Evolutionary conservation across 2,797 vertebrate species (phyloP).

Genomic region (Lithobates pipiens): DNA sequence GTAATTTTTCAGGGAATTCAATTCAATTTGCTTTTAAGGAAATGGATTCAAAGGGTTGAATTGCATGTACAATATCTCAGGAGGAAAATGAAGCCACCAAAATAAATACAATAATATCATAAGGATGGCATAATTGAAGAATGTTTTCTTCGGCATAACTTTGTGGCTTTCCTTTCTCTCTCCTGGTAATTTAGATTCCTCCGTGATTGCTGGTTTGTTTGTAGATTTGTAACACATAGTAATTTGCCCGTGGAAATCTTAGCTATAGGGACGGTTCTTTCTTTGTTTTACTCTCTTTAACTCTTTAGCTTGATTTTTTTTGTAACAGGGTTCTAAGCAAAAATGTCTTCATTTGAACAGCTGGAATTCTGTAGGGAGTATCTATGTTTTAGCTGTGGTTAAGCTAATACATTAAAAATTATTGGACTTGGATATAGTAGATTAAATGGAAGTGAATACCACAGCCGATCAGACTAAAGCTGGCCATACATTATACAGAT

Average conservation of each 20-base stretch:
- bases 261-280: slow-evolving; percentile 54
- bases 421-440: too few relatives aligned
- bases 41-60: slow-evolving; percentile 8
- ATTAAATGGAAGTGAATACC: too few relatives aligned
- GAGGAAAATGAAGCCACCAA: slow-evolving; percentile 27
- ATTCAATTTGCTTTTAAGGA: background rate
- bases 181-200: slow-evolving; percentile 73
- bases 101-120: slow-evolving; percentile 41
- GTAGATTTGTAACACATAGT: slow-evolving; percentile 70
- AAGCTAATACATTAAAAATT: background rate
- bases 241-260: slow-evolving; percentile 71
- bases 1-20: slow-evolving; percentile 4
- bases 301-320: background rate
- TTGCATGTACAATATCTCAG: background rate
- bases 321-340: background rate
- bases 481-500: too few relatives aligned
- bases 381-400: background rate
- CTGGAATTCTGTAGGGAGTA: background rate
- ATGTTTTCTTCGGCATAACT: slow-evolving; percentile 64
- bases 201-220: slow-evolving; percentile 73
- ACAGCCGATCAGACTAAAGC: too few relatives aligned
- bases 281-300: slow-evolving; percentile 47
- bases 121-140: slow-evolving; percentile 66
- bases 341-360: background rate
- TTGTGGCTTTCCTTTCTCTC: slow-evolving; percentile 70